Evolutionary conservation across 1,140 invertebrate species (phyloP), one percentile per base, ranked within the genome.

Genomic region (Drosophila teissieri): DNA sequence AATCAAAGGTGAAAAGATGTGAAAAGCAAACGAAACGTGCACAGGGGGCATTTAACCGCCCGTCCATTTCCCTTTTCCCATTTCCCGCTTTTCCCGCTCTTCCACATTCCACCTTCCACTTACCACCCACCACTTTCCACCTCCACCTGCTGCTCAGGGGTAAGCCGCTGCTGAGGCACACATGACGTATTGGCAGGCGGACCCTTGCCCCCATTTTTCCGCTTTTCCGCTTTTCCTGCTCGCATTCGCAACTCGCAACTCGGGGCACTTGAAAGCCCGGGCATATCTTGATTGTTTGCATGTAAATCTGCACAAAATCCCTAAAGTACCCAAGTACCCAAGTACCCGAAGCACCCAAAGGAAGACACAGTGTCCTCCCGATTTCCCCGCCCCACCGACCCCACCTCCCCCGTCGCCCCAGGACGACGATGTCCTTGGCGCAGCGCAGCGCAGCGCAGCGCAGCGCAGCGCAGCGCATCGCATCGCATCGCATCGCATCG

Each of bases 301-400:
- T 89, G 83, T 88, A 88, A 88, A 88, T 88, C 83, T 88, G 84
- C 80, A 89, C 84, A 84, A 86, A 88, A 88, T 88, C 83, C 83
- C 83, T 67, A 89, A 88, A 88, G 83, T 84, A 88, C 80, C 82
- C 73, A 84, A 80, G 61, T 62, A 63, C 58, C 72, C 48, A 84
- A 80, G 61, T 62, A 63, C 58, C 72, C 48, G 17, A 40, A 39
- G 51, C 48, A 62, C 65, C 72, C 79, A 70, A 58, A 54, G 51
- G 54, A 72, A 74, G 54, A 34, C 53, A 61, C 42, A 70, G 69
- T 34, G 12, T 58, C 31, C 52, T 57, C n/a, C 40, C 6, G 22
- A 31, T n/a, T 39, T 42, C n/a, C 19, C n/a, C 34, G 27, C 37
- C 15, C n/a, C 5, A 0, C 6, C 44, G 14, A 31, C 17, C 7